Evolutionary conservation across 2,888 invertebrate species (phyloP).

Genomic region (Ormyrus pomaceus): DNA sequence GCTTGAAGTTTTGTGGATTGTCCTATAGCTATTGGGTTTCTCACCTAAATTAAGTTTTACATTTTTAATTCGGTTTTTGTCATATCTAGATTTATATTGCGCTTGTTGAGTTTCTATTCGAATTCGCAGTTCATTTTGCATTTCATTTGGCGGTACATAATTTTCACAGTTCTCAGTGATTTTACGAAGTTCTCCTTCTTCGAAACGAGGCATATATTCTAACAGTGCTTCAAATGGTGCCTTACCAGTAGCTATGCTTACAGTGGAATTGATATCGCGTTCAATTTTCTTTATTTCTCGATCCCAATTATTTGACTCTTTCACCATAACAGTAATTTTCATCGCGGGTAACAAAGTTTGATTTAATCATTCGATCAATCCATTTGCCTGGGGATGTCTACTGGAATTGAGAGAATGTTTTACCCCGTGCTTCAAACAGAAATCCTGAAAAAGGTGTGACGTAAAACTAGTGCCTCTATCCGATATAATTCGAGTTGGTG

Average conservation of each 20-base stretch:
- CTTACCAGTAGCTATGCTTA: conserved; percentile 53
- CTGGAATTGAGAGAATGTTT: conserved; percentile 56
- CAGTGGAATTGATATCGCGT: conserved; percentile 51
- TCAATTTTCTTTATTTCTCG: conserved; percentile 36
- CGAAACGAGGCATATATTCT: conserved; percentile 33
- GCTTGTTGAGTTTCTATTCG: conserved; percentile 4
- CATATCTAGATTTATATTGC: conserved; percentile 29
- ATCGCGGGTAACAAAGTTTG: conserved; percentile 56
- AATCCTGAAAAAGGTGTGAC: conserved; percentile 43
- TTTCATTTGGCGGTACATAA: background rate
- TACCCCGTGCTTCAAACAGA: conserved; percentile 55
- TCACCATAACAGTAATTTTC: background rate
- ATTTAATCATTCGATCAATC: conserved; percentile 56
- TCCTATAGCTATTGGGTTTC: conserved; percentile 31
- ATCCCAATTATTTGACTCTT: conserved; percentile 51
- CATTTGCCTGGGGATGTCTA: conserved; percentile 59
- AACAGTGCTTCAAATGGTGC: conserved; percentile 47
- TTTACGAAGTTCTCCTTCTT: background rate
- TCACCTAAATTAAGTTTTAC: conserved; percentile 11
- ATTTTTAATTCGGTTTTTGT: conserved; percentile 11
- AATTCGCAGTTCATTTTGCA: conserved; percentile 12
- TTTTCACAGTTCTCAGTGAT: background rate
- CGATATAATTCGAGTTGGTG: conserved; percentile 57
- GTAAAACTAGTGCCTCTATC: conserved; percentile 60
- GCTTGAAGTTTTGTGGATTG: conserved; percentile 34